Base-by-base conservation (phyloP, 2,888 invertebrate species). In the Dolichomitus sp. region DNA sequence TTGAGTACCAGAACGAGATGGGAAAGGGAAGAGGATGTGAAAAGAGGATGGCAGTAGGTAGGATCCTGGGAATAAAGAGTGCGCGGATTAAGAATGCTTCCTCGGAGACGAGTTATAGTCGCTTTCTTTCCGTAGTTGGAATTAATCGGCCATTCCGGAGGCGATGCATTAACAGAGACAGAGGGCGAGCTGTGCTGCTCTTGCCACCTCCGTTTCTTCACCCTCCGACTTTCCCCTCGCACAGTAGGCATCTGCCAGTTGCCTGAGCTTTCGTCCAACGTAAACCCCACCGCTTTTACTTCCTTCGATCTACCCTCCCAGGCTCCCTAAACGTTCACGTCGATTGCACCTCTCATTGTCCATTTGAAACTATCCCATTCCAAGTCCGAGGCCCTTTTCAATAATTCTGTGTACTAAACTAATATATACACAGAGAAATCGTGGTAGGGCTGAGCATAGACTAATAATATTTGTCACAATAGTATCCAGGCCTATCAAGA, bases 71-170 rank as follows among this genome's bases (percentile, higher is more conserved):
- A 92, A 92, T 92, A 92, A 92, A 92, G 92, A 92, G 92, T 91
- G 89, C 90, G 89, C 89, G 92, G 92, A 92, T 92, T 92, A 92
- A 92, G 92, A 92, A 92, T 92, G 91, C 92, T 92, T 92, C 92
- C 91, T 92, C 91, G 90, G 92, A 91, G 92, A 92, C 92, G 92
- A 92, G 92, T 92, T 92, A 92, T 92, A 92, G 92, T 92, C 92
- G 91, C 90, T 92, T 92, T 91, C 92, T 92, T 91, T 89, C 92
- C 91, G 91, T 92, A 91, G 91, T 91, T 92, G 90, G 92, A 92
- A 92, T 92, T 92, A 92, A 92, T 92, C 92, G 92, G 92, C 91
- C 90, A 92, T 92, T 92, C 90, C 90, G 89, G 88, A 89, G 91
- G 90, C 92, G 90, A 92, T 92, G 91, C 91, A 92, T 92, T 92